Base-by-base conservation (phyloP, 1,140 invertebrate genomes). In the Paracyclopina nana region DNA sequence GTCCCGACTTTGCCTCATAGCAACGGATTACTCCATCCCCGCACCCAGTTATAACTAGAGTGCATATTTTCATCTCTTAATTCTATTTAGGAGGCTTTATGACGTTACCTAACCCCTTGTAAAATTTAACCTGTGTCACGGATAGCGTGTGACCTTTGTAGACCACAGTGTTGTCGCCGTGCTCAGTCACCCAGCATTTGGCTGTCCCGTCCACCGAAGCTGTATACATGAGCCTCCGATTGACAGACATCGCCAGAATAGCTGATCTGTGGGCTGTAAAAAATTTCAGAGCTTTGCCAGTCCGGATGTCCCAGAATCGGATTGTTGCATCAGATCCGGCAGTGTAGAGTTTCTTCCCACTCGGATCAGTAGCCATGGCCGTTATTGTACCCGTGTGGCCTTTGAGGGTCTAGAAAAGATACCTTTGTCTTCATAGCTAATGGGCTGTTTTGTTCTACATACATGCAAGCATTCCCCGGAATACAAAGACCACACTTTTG, bases 121-220 rank as follows among this genome's bases (percentile, higher is more conserved):
- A 55, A 55, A 70, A 62, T 38, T 64, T 65, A 27, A 73, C 59
- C 22, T 62, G 62, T 18, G 62, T 64, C 27, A 73, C 65, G 6
- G 68, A 68, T 52, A 67, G 64, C 45, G 63, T 61, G 55, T 70
- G 68, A 2, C 66, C 68, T 56, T n/a, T 63, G 57, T 68, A 72
- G 0, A 67, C 56, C 50, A 70, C 57, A 0, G 69, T 72, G 49
- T 66, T 70, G 57, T 73, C 69, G 2, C 70, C 71, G 57, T 70
- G 71, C 38, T 73, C 70, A 18, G 67, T 63, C 1, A 73, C 69
- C 70, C 71, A 73, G 16, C 69, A 67, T 50, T 68, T 56, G 18
- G 62, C 70, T 1, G 69, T 71, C 50, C 65, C 63, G 55, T 73
- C 71, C 0, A 62, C 62, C 57, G 69, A 70, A 30, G 67, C 68